Evolutionary conservation across 2,797 vertebrate genomes (phyloP).

Genomic region (Periophthalmus magnuspinnatus): DNA sequence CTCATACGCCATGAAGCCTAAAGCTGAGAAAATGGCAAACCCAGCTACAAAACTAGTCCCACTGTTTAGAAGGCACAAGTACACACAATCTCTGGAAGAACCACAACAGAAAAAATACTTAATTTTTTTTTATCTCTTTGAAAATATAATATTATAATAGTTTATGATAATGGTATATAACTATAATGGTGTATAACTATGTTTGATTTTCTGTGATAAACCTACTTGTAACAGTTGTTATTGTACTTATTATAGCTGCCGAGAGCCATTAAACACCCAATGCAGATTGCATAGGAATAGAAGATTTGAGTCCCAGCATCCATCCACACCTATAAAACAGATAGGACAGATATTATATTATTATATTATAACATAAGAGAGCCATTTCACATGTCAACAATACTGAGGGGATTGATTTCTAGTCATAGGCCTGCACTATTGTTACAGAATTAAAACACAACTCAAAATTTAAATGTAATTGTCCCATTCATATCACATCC

Average conservation of each 20-base stretch:
- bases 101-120: constrained; percentile 10
- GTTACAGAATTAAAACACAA: neutral
- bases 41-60: constrained; percentile 83
- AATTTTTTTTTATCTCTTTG: neutral
- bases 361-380: constrained; percentile 1
- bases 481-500: neutral
- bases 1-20: constrained; percentile 84
- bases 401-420: neutral
- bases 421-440: neutral
- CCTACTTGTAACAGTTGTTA: constrained; percentile 85
- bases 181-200: too few relatives aligned
- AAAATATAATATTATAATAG: too few relatives aligned
- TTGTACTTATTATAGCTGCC: constrained; percentile 84
- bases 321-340: constrained; percentile 80
- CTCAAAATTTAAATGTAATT: neutral
- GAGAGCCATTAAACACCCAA: constrained; percentile 78
- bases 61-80: constrained; percentile 81
- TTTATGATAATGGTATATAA: too few relatives aligned
- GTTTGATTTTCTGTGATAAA: constrained; percentile 1
- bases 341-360: neutral
- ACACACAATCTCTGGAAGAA: constrained; percentile 76
- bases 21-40: constrained; percentile 83
- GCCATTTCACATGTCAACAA: neutral
- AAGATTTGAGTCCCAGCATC: constrained; percentile 85
- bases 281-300: constrained; percentile 83